Base-by-base conservation (phyloP, 2,113 vertebrate species). In the Trematocara zebra region DNA sequence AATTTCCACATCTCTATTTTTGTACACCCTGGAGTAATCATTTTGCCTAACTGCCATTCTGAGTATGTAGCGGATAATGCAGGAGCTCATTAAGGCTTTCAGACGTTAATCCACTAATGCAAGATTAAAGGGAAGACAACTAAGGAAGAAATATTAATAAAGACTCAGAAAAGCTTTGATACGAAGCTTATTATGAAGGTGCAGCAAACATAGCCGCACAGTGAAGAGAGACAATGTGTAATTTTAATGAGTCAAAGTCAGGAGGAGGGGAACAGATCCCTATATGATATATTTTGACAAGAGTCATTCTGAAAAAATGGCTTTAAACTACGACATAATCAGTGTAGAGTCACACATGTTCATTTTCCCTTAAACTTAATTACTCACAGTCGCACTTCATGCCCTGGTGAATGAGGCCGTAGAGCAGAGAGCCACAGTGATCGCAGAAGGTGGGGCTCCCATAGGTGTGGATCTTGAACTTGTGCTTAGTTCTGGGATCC, bases 401-500 rank as follows among this genome's bases (percentile, higher is more conserved):
- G 61, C 98, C 98, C 89, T 99, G 98, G 94, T 99, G 98, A 89
- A 99, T 96, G 23, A 99, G 97, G 79, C 98, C 98, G 1, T 99
- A 99, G 1, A 99, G 97, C 95, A 99, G 95, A 0, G 98, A 99
- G 33, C 98, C 98, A 42, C 98, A 99, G 78, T 99, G 98, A 88
- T 99, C 98, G 18, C 98, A 99, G 87, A 99, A 99, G 1, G 98
- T 99, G 2, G 98, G 98, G 92, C 98, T 99, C 28, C 98, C 97
- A 11, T 98, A 99, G 0, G 98, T 99, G 95, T 99, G 98, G 96
- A 98, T 99, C 96, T 99, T 99, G 89, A 99, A 99, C 87, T 99
- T 99, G 94, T 99, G 98, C 95, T 99, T 99, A 94, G 98, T 98
- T 91, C 98, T 96, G 81, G 98, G 98, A 89, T 99, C 98, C 98